phyloP scores from a whole-genome alignment of 2,888 invertebrate genomes.

The Dexiosoma caninum region DNA sequence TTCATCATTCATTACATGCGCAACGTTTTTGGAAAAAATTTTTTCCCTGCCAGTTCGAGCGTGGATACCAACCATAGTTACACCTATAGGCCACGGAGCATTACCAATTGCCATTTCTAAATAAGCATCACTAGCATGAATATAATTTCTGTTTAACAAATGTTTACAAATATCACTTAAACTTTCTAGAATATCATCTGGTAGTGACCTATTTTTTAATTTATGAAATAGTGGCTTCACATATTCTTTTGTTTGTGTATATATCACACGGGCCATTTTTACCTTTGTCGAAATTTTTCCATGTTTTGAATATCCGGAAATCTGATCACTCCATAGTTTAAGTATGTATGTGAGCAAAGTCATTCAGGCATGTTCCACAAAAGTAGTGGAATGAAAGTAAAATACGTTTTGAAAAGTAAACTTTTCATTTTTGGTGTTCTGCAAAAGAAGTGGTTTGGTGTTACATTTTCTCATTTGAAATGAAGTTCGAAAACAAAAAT shows the following conservation, averaged over 20 bases:
- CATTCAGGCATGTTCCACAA: no score
- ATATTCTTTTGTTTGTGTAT: slow-evolving; percentile 95
- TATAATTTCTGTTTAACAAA: slow-evolving; percentile 92
- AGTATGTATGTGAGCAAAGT: slow-evolving; percentile 90
- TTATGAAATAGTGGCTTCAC: slow-evolving; percentile 94
- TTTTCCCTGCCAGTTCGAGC: slow-evolving; percentile 99
- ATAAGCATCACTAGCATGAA: slow-evolving; percentile 97
- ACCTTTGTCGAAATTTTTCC: slow-evolving; percentile 93
- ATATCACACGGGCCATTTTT: slow-evolving; percentile 94
- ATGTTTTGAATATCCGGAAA: slow-evolving; percentile 88
- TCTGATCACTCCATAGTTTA: slow-evolving; percentile 93
- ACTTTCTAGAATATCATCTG: slow-evolving; percentile 97
- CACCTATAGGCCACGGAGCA: slow-evolving; percentile 99
- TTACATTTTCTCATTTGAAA: no score
- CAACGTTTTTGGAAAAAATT: slow-evolving; percentile 99
- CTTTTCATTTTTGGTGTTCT: no score
- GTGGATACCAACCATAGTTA: slow-evolving; percentile 99
- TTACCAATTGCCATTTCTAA: slow-evolving; percentile 99
- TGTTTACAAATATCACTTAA: slow-evolving; percentile 93
- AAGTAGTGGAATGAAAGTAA: no score
- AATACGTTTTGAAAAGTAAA: no score
- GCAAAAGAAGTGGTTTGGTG: no score
- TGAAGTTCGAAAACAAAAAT: no score
- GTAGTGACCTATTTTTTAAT: slow-evolving; percentile 91
- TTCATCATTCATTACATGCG: slow-evolving; percentile 99